Conservation (phyloP, 2,797 vertebrate genomes). For the Toxotes lorentzi region DNA sequence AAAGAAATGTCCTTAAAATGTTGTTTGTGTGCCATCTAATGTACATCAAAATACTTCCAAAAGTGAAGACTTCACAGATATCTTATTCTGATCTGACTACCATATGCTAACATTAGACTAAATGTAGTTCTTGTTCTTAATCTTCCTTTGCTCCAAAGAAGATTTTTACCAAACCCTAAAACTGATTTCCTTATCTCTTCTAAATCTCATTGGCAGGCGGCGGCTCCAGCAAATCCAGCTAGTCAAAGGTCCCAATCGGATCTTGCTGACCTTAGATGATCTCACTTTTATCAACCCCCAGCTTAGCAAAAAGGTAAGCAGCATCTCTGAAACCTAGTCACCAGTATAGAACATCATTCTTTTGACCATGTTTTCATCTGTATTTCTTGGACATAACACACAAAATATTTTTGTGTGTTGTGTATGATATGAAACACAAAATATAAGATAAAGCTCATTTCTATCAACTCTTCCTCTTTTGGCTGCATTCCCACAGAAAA, state of each 20-base stretch:
- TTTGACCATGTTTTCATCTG: neutral
- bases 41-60: neutral
- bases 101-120: neutral
- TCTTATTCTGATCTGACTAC: neutral
- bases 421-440: too few species aligned
- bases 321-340: neutral
- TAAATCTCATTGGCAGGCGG: constrained; percentile 77
- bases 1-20: neutral
- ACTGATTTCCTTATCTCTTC: constrained; percentile 19
- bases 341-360: neutral
- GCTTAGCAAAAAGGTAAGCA: constrained; percentile 88
- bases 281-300: constrained; percentile 93
- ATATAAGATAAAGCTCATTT: neutral
- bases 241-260: constrained; percentile 91
- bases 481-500: constrained; percentile 84
- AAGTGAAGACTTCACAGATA: neutral
- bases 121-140: neutral
- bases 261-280: constrained; percentile 90
- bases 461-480: neutral
- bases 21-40: neutral
- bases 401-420: neutral
- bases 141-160: constrained; percentile 1
- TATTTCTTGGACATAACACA: neutral
- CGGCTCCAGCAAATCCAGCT: constrained; percentile 91
- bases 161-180: constrained; percentile 6